Base-by-base conservation (phyloP, 2,797 vertebrate genomes). In the Sparus aurata region DNA sequence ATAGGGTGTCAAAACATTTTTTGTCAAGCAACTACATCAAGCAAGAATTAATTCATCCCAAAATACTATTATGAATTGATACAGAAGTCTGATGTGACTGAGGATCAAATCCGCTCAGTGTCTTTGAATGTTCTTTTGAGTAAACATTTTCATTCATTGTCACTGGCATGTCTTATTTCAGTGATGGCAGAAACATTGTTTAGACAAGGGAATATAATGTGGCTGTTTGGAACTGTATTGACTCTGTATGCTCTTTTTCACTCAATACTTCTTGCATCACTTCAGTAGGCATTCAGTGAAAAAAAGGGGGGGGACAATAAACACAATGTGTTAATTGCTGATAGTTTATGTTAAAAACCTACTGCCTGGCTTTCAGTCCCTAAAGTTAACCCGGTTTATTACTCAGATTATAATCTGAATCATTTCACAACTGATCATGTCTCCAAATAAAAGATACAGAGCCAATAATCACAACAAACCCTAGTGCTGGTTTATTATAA, bases 271-370 rank as follows among this genome's bases (percentile, higher is more conserved):
- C 17, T 45, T 61, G n/a, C 22, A 23, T 66, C 17, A 75, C 46
- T 53, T 73, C 52, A 68, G 50, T 50, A 59, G 30, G 54, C 52
- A 54, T 63, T 23, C 47, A 68, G 69, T 60, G 67, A 68, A 59
- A 65, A 68, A 69, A 68, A 64, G 23, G 17, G n/a, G n/a, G n/a
- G n/a, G n/a, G n/a, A n/a, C n/a, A n/a, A n/a, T n/a, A n/a, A n/a
- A n/a, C n/a, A n/a, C n/a, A n/a, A n/a, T n/a, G n/a, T n/a, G 30
- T 20, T 62, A 12, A 11, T 43, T 43, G n/a, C 53, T 65, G 23
- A 59, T 3, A 22, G 41, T 25, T 41, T 34, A 2, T 54, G 9
- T 66, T 8, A 5, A 30, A 74, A 59, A 58, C 8, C 17, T 22
- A 15, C 0, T 49, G 41, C 57, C 23, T 20, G 11, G 22, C 45